These are phyloP conservation scores for Pseudococcus jackbeardsleyi DNA, from an alignment of 2,888 invertebrate species.

Conservation along the genomic window DNA sequence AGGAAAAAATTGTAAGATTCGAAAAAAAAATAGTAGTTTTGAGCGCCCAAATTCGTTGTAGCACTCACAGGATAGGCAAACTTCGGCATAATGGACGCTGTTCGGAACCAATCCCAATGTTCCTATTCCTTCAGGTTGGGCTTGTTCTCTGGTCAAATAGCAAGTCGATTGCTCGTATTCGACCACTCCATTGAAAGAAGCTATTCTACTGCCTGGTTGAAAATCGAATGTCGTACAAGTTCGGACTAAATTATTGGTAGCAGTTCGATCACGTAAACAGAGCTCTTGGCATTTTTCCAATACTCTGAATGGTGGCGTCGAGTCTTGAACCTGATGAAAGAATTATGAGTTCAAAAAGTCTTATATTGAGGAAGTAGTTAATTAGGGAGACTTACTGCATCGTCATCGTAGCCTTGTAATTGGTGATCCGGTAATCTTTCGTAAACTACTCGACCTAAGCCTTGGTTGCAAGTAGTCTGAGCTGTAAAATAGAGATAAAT, in stretches of 20 bases:
- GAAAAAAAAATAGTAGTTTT: neutral
- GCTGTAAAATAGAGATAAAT: constrained; percentile 72
- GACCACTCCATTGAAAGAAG: constrained; percentile 83
- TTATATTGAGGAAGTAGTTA: neutral
- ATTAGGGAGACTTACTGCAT: constrained; percentile 76
- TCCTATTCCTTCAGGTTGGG: constrained; percentile 89
- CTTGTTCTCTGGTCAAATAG: constrained; percentile 87
- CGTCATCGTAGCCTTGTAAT: constrained; percentile 89
- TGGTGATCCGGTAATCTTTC: constrained; percentile 91
- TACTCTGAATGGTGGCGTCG: constrained; percentile 87
- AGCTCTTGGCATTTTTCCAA: constrained; percentile 90
- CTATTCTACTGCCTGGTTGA: constrained; percentile 88
- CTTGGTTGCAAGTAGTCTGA: constrained; percentile 92
- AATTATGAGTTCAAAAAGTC: too few species aligned
- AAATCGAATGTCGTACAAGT: constrained; percentile 92
- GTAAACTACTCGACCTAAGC: constrained; percentile 88
- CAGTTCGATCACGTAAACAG: constrained; percentile 83
- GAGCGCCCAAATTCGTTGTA: neutral
- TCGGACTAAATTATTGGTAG: constrained; percentile 84
- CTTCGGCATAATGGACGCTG: constrained; percentile 90
- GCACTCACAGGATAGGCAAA: constrained; percentile 87
- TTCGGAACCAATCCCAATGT: constrained; percentile 89
- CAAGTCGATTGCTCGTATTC: constrained; percentile 92
- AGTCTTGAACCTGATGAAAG: constrained; percentile 78
- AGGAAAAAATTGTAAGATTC: neutral